Conservation (phyloP, 1,140 invertebrate species). For the Holcopasites calliopsidis region DNA sequence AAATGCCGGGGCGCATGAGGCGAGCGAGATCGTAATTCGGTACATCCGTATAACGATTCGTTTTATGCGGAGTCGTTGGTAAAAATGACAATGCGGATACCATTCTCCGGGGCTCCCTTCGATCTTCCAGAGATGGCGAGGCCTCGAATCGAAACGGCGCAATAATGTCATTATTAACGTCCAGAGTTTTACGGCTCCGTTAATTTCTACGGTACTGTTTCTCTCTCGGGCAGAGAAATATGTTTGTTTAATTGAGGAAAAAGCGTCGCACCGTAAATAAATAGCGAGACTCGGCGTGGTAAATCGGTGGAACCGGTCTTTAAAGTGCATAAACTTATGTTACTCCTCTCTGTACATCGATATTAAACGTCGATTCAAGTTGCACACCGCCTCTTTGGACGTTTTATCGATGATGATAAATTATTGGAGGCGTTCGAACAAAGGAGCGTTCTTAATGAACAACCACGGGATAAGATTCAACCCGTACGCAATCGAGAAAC, state of each 20-base stretch:
- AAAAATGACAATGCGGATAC: slow-evolving; percentile 8
- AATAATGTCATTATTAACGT: slow-evolving; percentile 62
- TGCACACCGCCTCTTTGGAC: background rate
- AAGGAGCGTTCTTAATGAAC: too few relatives aligned
- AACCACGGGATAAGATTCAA: too few relatives aligned
- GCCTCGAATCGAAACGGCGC: slow-evolving; percentile 26
- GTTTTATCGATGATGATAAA: too few relatives aligned
- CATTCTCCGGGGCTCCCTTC: background rate
- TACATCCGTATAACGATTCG: slow-evolving; percentile 20
- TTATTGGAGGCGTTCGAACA: too few relatives aligned
- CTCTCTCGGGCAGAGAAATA: background rate
- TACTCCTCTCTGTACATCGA: background rate
- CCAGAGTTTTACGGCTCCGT: slow-evolving; percentile 56
- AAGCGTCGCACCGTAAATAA: slow-evolving; percentile 53
- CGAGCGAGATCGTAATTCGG: slow-evolving; percentile 54
- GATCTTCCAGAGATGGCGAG: slow-evolving; percentile 12
- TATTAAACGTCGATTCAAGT: background rate
- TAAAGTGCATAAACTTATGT: slow-evolving; percentile 36
- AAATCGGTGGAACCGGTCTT: slow-evolving; percentile 51
- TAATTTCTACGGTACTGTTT: slow-evolving; percentile 47
- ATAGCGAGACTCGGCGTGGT: slow-evolving; percentile 20
- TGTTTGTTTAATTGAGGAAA: slow-evolving; percentile 55
- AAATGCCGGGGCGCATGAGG: slow-evolving; percentile 35
- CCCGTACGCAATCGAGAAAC: slow-evolving; percentile 5
- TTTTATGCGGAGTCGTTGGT: slow-evolving; percentile 23